phyloP scores from a whole-genome alignment of 2,113 vertebrate species.

The Megalops atlanticus region DNA sequence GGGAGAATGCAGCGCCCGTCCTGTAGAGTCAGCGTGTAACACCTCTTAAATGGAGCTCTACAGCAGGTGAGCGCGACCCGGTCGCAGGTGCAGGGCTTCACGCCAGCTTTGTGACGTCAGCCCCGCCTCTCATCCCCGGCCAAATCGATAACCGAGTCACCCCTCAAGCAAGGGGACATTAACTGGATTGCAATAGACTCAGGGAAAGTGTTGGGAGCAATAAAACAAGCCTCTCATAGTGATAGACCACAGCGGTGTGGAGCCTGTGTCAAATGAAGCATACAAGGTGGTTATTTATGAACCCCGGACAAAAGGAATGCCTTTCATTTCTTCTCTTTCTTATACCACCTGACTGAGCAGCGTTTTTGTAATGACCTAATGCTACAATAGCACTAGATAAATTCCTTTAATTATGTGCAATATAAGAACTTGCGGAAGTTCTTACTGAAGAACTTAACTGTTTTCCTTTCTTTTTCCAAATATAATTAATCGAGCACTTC shows the following conservation, averaged over 20 bases:
- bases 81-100: neutral
- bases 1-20: too few relatives aligned
- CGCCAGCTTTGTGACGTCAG: neutral
- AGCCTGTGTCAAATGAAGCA: neutral
- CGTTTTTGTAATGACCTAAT: neutral
- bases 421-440: too few relatives aligned
- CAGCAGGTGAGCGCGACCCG: neutral
- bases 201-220: neutral
- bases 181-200: neutral
- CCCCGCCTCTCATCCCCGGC: neutral
- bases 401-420: too few relatives aligned
- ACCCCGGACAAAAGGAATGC: neutral
- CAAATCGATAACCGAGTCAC: neutral
- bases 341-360: neutral
- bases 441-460: too few relatives aligned
- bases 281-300: neutral
- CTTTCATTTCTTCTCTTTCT: neutral
- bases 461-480: too few relatives aligned
- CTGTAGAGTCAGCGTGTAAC: neutral
- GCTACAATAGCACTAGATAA: too few relatives aligned
- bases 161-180: neutral
- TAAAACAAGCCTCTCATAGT: neutral
- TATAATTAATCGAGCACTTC: too few relatives aligned
- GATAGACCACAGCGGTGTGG: neutral
- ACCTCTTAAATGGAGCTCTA: neutral